Evolutionary conservation across 2,113 vertebrate species (phyloP), one percentile per base, ranked within the genome.

Genomic region (Peromyscus polionotus): DNA sequence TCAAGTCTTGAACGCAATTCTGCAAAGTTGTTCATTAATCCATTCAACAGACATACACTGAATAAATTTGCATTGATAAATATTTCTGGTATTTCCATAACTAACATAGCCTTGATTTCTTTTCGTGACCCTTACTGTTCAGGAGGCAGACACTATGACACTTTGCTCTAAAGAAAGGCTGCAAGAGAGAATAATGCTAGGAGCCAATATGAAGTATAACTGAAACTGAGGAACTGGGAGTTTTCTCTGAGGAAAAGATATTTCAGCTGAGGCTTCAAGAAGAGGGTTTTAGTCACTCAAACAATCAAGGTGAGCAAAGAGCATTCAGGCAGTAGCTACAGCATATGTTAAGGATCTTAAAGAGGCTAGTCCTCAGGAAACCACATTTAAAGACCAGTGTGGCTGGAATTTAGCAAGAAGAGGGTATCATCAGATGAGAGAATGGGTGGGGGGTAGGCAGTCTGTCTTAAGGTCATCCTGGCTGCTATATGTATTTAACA

Each of bases 201-300:
- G 61, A 85, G 39, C 42, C 39, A 31, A 2, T 65, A 19, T 3
- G 42, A 42, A 91, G 51, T 59, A 22, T 26, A 51, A 36, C 6
- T 51, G 77, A 59, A 61, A 51, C 11, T 5, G 42, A 95, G 22
- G 39, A 54, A 61, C 61, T 70, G 68, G 10, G 13, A 61, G 68
- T 16, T 9, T 86, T 94, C 36, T 94, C 63, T 72, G 70, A 94
- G 89, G 42, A 94, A 45, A 79, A 68, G 57, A 70, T 31, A 31
- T 84, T 68, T 89, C 17, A 93, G 76, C 39, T 70, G 57, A 72
- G 57, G 51, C 57, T 59, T 61, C 12, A 61, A 61, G 39, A 90
- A 65, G 39, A 90, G 51, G 22, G 17, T 73, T 88, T 94, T 59
- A 73, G 4, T 94, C 39, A 61, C 8, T 12, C 1, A 93, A 57